A percentile compares a stretch with the other conserved stretches of the same genome.
These are phyloP conservation scores for Tridacna crocea DNA, from an alignment of 2,888 invertebrate species.

Conservation along the genomic window DNA sequence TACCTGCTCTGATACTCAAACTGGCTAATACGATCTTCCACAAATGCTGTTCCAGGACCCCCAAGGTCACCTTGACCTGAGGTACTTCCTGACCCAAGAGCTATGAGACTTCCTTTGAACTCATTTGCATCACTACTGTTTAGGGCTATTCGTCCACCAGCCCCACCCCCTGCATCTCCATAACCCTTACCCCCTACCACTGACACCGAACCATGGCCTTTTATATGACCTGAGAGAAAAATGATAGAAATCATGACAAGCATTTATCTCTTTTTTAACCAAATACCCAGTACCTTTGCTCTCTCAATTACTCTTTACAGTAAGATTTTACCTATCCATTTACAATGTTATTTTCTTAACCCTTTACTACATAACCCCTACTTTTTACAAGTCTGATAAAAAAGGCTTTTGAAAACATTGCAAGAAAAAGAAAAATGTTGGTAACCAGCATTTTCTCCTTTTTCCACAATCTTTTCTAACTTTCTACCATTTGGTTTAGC, in stretches of 20 bases:
- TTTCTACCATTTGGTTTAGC: no score
- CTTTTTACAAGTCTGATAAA: no score
- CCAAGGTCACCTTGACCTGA: conserved; percentile 64
- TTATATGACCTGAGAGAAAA: conserved; percentile 61
- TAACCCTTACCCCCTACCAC: conserved; percentile 69
- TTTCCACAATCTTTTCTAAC: no score
- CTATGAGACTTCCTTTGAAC: conserved; percentile 63
- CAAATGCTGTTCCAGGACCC: conserved; percentile 75
- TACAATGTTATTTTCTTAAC: no score
- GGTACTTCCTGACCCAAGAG: conserved; percentile 64
- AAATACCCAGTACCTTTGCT: no score
- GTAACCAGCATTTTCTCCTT: no score
- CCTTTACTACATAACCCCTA: no score
- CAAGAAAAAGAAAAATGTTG: no score
- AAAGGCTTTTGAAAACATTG: no score
- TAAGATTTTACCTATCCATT: no score
- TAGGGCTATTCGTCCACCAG: conserved; percentile 72
- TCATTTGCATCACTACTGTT: conserved; percentile 67
- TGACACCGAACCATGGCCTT: conserved; percentile 73
- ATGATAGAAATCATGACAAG: neutral
- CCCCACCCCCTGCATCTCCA: conserved; percentile 67
- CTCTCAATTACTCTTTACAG: no score
- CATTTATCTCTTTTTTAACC: no score
- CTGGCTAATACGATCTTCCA: conserved; percentile 65
- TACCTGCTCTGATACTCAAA: conserved; percentile 53